Percentiles rank a stretch among this genome's conserved stretches.
These are phyloP conservation scores for Eucidaris tribuloides DNA, from an alignment of 35 echinoderm and acorn worm genomes.

Conservation along the genomic window DNA sequence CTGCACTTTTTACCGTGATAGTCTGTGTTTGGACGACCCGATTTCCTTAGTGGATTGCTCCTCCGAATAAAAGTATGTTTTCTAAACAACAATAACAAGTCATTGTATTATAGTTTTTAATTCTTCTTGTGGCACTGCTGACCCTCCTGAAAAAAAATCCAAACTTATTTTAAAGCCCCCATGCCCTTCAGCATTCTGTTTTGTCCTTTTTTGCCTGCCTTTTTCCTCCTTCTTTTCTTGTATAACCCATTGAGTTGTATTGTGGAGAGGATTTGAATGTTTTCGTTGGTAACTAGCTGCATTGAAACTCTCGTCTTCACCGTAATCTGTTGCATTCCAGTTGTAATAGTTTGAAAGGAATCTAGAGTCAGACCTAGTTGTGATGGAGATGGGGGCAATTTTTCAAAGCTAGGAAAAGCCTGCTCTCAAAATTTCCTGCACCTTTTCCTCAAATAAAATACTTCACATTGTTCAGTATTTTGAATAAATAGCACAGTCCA, in stretches of 20 bases:
- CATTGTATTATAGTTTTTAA: constrained; percentile 42
- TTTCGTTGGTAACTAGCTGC: constrained; percentile 28
- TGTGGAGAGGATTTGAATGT: too few species aligned
- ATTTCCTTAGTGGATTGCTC: constrained; percentile 6
- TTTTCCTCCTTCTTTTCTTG: neutral
- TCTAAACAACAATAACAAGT: constrained; percentile 41
- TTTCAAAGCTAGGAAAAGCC: too few species aligned
- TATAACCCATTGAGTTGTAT: too few species aligned
- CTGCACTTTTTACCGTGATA: constrained; percentile 7
- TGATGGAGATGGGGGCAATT: too few species aligned
- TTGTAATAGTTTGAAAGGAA: too few species aligned
- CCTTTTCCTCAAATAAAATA: too few species aligned
- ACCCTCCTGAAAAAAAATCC: neutral
- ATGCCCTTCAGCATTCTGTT: constrained; percentile 13
- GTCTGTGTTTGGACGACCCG: constrained; percentile 15
- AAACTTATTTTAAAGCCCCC: neutral
- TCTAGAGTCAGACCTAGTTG: too few species aligned
- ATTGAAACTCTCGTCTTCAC: neutral
- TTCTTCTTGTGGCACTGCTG: neutral
- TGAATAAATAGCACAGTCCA: too few species aligned
- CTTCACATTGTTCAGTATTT: too few species aligned
- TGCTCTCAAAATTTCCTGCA: too few species aligned
- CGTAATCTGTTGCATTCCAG: constrained; percentile 15
- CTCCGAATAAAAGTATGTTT: constrained; percentile 34
- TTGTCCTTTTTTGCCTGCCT: neutral